Base-by-base conservation (phyloP, 2,888 invertebrate genomes). In the Atethmia centrago region DNA sequence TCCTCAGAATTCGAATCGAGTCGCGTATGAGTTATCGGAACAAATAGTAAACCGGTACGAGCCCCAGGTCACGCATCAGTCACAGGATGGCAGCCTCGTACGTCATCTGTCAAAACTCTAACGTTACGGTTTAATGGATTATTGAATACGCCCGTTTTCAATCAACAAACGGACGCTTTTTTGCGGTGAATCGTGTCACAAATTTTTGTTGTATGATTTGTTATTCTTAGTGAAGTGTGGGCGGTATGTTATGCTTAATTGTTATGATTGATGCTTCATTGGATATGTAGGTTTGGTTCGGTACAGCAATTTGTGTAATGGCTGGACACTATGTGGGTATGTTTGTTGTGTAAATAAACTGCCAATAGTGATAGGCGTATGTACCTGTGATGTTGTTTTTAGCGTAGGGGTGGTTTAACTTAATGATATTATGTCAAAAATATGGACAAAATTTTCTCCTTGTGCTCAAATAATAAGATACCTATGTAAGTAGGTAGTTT, bases 101-200 rank as follows among this genome's bases (percentile, higher is more conserved):
- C 89, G 91, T 91, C 92, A 92, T 89, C 90, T 93, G 94, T 94
- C 94, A 93, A 92, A 94, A 93, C 90, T 88, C 87, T 88, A 88
- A 85, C 90, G 90, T 87, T 89, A 89, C 82, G 90, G 88, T 90
- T 88, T 92, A 93, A 95, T 94, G 92, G 92, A 92, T 93, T 93
- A 94, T 93, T 92, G 92, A 93, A 92, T 90, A 92, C 92, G 91
- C 89, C 92, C 88, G 90, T 92, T 94, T 91, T 89, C 90, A 91
- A 93, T 93, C 90, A 88, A 89, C 89, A 89, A 86, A 86, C 85
- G 85, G 58, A 84, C 79, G 80, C 87, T 91, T 93, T 94, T 94
- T 93, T 91, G 89, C 89, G 82, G 69, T 72, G 69, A 82, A 89
- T 87, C 87, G 68, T 89, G 90, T 90, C 90, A 90, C 86, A 84